Evolutionary conservation across 2,113 vertebrate genomes (phyloP).

Genomic region (Cryptomyrus ogoouensis): DNA sequence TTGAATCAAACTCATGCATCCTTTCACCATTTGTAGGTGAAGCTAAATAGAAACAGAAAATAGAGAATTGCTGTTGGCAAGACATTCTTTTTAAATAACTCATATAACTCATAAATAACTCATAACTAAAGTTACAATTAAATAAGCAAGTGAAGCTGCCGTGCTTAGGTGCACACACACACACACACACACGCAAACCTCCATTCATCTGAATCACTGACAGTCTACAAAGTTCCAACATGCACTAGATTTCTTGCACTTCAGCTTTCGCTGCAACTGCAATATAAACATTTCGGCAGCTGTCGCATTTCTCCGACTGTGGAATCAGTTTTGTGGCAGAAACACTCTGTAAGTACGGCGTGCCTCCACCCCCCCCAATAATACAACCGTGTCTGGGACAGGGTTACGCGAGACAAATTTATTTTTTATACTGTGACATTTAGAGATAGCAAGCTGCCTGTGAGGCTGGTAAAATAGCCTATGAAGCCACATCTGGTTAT

Average conservation of each 20-base stretch:
- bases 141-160: background rate
- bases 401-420: background rate
- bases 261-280: background rate
- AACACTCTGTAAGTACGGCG: background rate
- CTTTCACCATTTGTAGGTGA: background rate
- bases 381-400: background rate
- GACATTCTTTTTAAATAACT: background rate
- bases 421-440: background rate
- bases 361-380: background rate
- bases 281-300: background rate
- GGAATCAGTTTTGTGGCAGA: background rate
- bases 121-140: background rate
- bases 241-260: background rate
- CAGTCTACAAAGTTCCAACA: background rate
- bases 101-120: background rate
- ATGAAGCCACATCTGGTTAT: background rate
- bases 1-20: conserved; percentile 5
- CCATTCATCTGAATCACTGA: background rate
- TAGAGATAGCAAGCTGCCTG: background rate
- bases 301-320: background rate
- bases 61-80: background rate
- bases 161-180: background rate
- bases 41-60: background rate
- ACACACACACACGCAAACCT: background rate
- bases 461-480: background rate